Evolutionary conservation across 1,140 invertebrate genomes (phyloP), one percentile per base, ranked within the genome.

Genomic region (Potamilus streckersoni): DNA sequence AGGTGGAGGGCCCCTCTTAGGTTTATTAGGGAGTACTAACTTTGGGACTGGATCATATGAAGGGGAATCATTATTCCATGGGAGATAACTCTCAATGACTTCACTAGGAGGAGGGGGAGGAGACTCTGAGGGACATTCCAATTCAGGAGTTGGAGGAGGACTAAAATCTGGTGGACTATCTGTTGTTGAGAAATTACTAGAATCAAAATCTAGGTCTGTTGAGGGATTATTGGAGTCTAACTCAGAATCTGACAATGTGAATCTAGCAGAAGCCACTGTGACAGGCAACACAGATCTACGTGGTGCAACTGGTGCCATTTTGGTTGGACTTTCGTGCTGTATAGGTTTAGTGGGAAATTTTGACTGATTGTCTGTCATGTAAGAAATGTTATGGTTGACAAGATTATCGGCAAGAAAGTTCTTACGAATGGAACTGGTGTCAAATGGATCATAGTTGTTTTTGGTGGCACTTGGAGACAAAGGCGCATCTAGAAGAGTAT

Each of bases 401-500:
- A 65, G 49, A 61, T 23, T 19, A 14, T 66, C 27, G 20, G 55
- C 56, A 59, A 71, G 62, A 77, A 23, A 16, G 17, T 61, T 67
- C 61, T 69, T 17, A 57, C 31, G 15, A 71, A 23, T 69, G 38
- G 63, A 57, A 62, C 75, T 77, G 17, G 75, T 77, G 63, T 77
- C 75, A 73, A 77, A 77, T 13, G 75, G 75, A 57, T 77, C 75
- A 66, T 19, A 15, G 17, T 11, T n/a, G 11, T 69, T 49, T 62
- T 62, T 56, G 1, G 31, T 55, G 23, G 67, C n/a, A 20, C 70
- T 56, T 62, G 75, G 75, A 19, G 75, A 77, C 19, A 73, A 2
- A n/a, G 75, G 75, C 69, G 72, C 68, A 69, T 77, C 75, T 63
- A 77, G 61, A 56, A 77, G 17, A 27, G 69, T 61, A 2, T 20